Evolutionary conservation across 2,113 vertebrate species (phyloP).

Genomic region (Rhinopithecus roxellana): DNA sequence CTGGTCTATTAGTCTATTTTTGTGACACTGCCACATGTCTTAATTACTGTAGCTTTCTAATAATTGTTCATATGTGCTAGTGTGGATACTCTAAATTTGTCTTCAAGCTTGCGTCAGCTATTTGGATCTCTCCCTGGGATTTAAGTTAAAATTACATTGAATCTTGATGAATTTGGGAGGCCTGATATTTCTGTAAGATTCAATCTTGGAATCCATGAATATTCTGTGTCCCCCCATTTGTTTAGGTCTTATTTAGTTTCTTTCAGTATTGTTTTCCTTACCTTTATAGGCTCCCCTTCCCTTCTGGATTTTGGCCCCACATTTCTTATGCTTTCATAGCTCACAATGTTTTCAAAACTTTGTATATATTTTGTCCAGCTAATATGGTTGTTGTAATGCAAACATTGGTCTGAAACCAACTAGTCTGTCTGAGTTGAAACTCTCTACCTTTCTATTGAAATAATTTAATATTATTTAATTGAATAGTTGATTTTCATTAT

Average conservation of each 20-base stretch:
- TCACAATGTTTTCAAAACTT: not conserved
- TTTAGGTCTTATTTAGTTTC: not conserved
- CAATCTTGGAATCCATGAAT: not conserved
- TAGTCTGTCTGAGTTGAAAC: not conserved
- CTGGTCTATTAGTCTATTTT: not conserved
- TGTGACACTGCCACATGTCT: not conserved
- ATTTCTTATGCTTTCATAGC: not conserved
- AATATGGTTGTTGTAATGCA: not conserved
- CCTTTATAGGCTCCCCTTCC: not conserved
- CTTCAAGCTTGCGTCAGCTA: not conserved
- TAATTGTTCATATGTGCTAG: not conserved
- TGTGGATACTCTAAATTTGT: not conserved
- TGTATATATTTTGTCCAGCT: not conserved
- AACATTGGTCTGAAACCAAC: not conserved
- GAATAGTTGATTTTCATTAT: not conserved
- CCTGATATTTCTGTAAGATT: not conserved
- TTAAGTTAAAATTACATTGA: not conserved
- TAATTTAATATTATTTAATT: conserved; percentile 1
- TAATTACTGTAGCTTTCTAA: not conserved
- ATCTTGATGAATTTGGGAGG: not conserved
- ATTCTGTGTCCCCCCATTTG: not conserved
- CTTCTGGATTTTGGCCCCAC: not conserved
- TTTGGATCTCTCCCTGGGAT: not conserved
- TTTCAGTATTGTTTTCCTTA: not conserved
- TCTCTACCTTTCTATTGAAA: not conserved